A percentile compares a stretch with the other conserved stretches of the same genome.
Evolutionary conservation across 2,888 invertebrate species (phyloP).

Genomic region (Ernsta delagoae): DNA sequence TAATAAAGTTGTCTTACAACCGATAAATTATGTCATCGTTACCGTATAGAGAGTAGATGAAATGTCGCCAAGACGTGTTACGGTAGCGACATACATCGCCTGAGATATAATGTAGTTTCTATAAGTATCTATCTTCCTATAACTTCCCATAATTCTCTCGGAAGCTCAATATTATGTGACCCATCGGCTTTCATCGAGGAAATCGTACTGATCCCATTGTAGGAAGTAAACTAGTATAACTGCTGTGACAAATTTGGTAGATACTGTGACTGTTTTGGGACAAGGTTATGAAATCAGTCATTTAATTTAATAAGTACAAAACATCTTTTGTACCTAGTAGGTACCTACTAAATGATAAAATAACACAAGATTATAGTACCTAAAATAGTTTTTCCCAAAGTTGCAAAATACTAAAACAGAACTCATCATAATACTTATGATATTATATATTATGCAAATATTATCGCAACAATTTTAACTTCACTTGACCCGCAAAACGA

Average conservation of each 20-base stretch:
- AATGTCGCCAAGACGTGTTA: constrained; percentile 34
- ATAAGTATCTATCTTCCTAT: no score
- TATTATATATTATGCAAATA: not conserved
- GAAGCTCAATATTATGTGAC: constrained; percentile 32
- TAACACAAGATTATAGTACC: not conserved
- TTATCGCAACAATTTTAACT: not conserved
- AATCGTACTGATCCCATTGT: constrained; percentile 6
- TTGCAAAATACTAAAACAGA: not conserved
- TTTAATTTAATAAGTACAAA: no score
- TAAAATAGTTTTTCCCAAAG: not conserved
- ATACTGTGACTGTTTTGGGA: constrained; percentile 23
- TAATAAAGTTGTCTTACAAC: constrained; percentile 17
- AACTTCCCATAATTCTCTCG: not conserved
- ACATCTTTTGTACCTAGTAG: not conserved
- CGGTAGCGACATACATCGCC: constrained; percentile 34
- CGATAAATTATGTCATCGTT: constrained; percentile 35
- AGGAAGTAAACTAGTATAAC: no score
- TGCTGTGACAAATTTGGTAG: no score
- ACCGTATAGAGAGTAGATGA: constrained; percentile 35
- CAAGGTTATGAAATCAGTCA: constrained; percentile 7
- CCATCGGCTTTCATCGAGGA: constrained; percentile 33
- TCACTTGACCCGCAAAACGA: constrained; percentile 3
- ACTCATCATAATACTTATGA: not conserved
- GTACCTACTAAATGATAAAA: not conserved
- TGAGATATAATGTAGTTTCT: constrained; percentile 16